phyloP scores from a whole-genome alignment of 2,888 invertebrate species.

The Ellobium chinense region DNA sequence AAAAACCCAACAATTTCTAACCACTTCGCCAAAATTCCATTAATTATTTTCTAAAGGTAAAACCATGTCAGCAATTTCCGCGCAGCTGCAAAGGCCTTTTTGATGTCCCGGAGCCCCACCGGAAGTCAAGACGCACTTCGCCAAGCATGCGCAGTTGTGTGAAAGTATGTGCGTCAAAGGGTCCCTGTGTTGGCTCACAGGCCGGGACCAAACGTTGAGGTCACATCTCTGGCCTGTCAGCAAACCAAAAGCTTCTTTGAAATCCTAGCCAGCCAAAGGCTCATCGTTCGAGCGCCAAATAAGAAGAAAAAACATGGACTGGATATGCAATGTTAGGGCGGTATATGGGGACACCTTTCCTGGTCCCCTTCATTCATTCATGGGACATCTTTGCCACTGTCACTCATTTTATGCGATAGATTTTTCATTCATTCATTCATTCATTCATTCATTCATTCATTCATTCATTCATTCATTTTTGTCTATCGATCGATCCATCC shows the following conservation, averaged over 20 bases:
- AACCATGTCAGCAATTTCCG: constrained; percentile 11
- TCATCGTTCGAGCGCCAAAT: not conserved
- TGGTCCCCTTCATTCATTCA: too few species aligned
- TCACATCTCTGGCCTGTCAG: constrained; percentile 30
- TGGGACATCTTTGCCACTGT: too few species aligned
- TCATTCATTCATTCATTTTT: too few species aligned
- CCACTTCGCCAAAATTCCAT: constrained; percentile 4
- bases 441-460: too few species aligned
- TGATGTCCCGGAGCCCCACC: constrained; percentile 21
- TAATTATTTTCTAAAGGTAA: not conserved
- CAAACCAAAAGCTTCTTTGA: constrained; percentile 35
- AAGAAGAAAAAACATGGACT: too few species aligned
- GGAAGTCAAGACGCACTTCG: constrained; percentile 34
- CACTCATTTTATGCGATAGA: too few species aligned
- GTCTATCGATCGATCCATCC: too few species aligned
- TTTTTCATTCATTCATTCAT: too few species aligned
- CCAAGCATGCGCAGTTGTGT: constrained; percentile 45
- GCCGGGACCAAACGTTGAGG: constrained; percentile 18
- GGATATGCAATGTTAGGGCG: too few species aligned
- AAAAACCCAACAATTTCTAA: too few species aligned
- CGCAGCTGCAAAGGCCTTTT: constrained; percentile 24
- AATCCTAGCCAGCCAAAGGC: constrained; percentile 14
- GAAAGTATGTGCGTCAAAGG: constrained; percentile 42
- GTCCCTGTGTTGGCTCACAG: constrained; percentile 29
- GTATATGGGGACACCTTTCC: too few species aligned